Percentiles rank a stretch among this genome's conserved stretches.
phyloP scores from a whole-genome alignment of 2,113 vertebrate genomes.

The Panurus biarmicus region DNA sequence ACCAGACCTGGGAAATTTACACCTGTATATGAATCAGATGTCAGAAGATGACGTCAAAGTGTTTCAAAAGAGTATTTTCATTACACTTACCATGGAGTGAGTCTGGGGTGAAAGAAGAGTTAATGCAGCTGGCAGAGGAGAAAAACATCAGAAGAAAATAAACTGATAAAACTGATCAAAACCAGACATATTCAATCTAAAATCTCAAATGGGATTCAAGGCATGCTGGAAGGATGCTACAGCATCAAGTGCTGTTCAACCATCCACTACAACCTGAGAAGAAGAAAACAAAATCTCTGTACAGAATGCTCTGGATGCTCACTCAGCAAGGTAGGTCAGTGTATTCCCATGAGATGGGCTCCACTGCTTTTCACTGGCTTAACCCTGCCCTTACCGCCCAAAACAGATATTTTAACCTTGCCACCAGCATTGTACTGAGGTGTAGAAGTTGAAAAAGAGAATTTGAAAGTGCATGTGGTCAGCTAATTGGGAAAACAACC shows the following conservation, averaged over 20 bases:
- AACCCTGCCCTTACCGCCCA: neutral
- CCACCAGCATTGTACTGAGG: neutral
- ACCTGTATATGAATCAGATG: neutral
- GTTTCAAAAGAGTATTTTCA: neutral
- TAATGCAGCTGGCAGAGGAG: neutral
- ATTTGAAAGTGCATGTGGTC: neutral
- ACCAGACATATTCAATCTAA: neutral
- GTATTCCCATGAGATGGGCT: neutral
- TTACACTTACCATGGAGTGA: neutral
- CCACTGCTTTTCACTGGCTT: neutral
- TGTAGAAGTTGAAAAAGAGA: neutral
- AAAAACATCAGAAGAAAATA: conserved; percentile 5
- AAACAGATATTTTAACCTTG: neutral
- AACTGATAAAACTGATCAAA: conserved; percentile 20
- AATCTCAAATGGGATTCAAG: neutral
- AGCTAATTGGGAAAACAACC: conserved; percentile 21
- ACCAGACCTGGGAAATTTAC: neutral
- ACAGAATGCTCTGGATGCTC: neutral
- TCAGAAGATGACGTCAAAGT: neutral
- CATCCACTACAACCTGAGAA: neutral
- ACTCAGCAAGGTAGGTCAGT: neutral
- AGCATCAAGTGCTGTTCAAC: neutral
- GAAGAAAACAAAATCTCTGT: neutral
- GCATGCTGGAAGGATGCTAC: neutral
- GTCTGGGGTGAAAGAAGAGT: neutral